phyloP scores from a whole-genome alignment of 2,888 invertebrate species.

The Drosophila cognata region DNA sequence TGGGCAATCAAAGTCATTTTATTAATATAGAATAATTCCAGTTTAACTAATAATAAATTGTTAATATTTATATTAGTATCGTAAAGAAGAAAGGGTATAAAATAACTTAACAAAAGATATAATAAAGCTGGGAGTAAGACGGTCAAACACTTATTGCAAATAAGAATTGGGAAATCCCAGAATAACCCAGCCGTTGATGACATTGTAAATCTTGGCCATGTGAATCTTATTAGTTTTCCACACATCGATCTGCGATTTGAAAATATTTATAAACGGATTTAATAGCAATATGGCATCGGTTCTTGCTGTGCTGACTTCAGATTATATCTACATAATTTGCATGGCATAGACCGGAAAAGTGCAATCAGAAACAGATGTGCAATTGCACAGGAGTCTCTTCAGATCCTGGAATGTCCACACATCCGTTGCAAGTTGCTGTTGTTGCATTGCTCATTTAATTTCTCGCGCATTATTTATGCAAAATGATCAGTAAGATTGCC shows the following conservation, averaged over 20 bases:
- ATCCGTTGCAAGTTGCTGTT: constrained; percentile 46
- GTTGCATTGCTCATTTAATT: constrained; percentile 59
- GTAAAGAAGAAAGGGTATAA: background rate
- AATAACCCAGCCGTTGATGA: background rate
- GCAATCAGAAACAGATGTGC: constrained; percentile 36
- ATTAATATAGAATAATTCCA: background rate
- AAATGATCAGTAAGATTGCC: constrained; percentile 69
- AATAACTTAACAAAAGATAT: background rate
- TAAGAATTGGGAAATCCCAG: background rate
- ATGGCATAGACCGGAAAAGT: constrained; percentile 21
- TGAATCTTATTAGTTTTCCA: background rate
- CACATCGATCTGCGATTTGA: background rate
- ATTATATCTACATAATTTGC: constrained; percentile 1
- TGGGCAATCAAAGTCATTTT: background rate
- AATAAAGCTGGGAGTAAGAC: background rate
- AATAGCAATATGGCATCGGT: background rate
- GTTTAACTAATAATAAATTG: background rate
- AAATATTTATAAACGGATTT: background rate
- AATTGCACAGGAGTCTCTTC: constrained; percentile 11
- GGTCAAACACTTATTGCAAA: background rate
- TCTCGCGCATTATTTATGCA: constrained; percentile 69
- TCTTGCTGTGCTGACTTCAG: background rate
- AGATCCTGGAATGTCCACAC: constrained; percentile 47
- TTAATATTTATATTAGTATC: background rate
- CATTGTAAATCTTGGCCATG: background rate